A percentile compares a stretch with the other conserved stretches of the same genome.
Conservation (phyloP, 2,888 invertebrate species). For the Tachina fera region DNA sequence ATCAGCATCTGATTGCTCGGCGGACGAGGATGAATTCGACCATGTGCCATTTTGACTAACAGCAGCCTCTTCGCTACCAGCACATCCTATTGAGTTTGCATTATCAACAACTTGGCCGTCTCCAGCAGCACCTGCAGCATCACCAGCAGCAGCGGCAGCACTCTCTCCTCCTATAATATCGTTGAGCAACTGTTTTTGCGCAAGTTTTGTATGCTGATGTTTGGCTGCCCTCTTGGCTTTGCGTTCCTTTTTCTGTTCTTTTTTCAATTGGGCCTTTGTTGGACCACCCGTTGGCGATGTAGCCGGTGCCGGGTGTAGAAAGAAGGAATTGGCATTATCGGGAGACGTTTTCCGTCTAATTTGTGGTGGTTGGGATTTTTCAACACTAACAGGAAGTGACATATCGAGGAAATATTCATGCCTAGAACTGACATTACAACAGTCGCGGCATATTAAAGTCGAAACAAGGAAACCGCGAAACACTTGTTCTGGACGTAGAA, state of each 20-base stretch:
- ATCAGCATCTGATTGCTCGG: constrained; percentile 91
- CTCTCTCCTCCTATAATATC: constrained; percentile 34
- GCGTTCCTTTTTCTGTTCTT: constrained; percentile 84
- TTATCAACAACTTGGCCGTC: constrained; percentile 23
- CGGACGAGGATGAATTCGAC: constrained; percentile 83
- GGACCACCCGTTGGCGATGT: constrained; percentile 75
- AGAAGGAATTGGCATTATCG: constrained; percentile 77
- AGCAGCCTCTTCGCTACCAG: constrained; percentile 65
- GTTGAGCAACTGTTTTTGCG: constrained; percentile 69
- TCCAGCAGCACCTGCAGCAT: constrained; percentile 24
- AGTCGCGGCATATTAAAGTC: constrained; percentile 94
- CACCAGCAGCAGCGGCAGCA: no score
- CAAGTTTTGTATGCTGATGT: constrained; percentile 75
- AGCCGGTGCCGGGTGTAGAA: constrained; percentile 72
- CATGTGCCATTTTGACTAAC: constrained; percentile 49
- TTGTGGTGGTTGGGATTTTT: constrained; percentile 89
- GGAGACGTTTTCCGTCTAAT: constrained; percentile 83
- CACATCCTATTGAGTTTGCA: constrained; percentile 61
- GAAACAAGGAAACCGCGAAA: constrained; percentile 97
- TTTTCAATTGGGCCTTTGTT: constrained; percentile 85
- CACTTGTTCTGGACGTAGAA: constrained; percentile 93
- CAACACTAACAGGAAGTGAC: constrained; percentile 93
- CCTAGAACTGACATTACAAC: constrained; percentile 92
- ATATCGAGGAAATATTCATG: constrained; percentile 97
- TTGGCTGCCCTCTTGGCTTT: constrained; percentile 82